Evolutionary conservation across 2,113 vertebrate species (phyloP).

Genomic region (Heterotilapia buettikoferi): DNA sequence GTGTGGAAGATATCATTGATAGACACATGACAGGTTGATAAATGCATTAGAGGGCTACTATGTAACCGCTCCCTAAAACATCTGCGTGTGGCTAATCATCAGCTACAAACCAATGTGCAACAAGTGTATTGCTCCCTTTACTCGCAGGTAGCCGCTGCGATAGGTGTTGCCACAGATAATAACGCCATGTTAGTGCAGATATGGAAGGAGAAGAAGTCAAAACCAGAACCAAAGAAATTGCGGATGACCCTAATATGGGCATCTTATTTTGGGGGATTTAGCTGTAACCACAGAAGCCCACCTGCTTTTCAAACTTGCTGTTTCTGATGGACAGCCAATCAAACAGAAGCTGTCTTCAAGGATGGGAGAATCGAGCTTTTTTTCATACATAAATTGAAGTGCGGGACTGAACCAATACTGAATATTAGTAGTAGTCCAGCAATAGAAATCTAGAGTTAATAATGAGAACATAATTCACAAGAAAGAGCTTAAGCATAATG

Average conservation of each 20-base stretch:
- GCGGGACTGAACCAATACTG: neutral
- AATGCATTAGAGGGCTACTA: neutral
- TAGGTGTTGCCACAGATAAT: fast-evolving
- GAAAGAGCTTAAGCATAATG: neutral
- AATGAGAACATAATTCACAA: neutral
- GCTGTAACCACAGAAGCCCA: neutral
- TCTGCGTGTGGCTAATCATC: neutral
- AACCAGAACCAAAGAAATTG: neutral
- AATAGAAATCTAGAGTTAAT: neutral
- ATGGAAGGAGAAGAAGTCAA: neutral
- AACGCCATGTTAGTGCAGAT: neutral
- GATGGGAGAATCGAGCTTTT: neutral
- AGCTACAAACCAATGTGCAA: neutral
- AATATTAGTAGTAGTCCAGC: neutral
- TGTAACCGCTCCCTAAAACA: neutral
- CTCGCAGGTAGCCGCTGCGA: fast-evolving
- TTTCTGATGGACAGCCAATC: neutral
- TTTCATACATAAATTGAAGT: neutral
- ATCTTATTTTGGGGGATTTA: neutral
- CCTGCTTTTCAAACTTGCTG: neutral
- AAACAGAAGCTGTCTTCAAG: neutral
- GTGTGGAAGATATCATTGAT: neutral
- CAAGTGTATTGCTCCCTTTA: neutral
- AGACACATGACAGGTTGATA: neutral
- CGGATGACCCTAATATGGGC: neutral